Evolutionary conservation across 1,140 invertebrate genomes (phyloP), one percentile per base, ranked within the genome.

Genomic region (Drosophila bocqueti): DNA sequence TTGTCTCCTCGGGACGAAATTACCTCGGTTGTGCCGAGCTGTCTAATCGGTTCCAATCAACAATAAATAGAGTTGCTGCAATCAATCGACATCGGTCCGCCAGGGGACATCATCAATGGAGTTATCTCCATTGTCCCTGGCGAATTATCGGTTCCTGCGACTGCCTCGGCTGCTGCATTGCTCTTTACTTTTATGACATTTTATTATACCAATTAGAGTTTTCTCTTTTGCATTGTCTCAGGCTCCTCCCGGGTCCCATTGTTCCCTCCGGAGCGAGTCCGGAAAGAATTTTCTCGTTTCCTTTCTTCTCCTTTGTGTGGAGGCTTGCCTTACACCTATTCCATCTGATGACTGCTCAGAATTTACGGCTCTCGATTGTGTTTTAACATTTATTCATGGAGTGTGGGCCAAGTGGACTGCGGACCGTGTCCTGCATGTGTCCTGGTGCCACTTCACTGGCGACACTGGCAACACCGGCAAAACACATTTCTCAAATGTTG

Each of bases 191-290:
- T 84, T 79, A 89, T 89, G 81, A 81, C 84, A 89, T 89, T 87
- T 89, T 87, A 87, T 87, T 89, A 87, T 89, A 81, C 81, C 84
- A 87, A 87, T 87, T 87, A 87, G 84, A 81, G 58, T 71, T 65
- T 45, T 18, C 40, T 46, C 65, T 45, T 76, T 64, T 65, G 72
- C 68, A 79, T 43, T 61, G 52, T 76, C 61, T 75, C 64, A 42
- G 43, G 36, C 45, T 52, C 59, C 45, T 59, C 54, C 24, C 38
- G 69, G 21, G 38, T 36, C 54, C 46, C 54, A 73, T 73, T 73
- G 54, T 64, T 79, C 45, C 66, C 69, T 15, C 21, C 69, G 69
- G 66, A 73, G 46, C 66, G 66, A 61, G 24, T 26, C 24, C 24
- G 46, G 46, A 26, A 47, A 26, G 46, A 60, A 61, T 73, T 73